Conservation (phyloP, 2,797 vertebrate genomes). For the Urophycis tenuis region DNA sequence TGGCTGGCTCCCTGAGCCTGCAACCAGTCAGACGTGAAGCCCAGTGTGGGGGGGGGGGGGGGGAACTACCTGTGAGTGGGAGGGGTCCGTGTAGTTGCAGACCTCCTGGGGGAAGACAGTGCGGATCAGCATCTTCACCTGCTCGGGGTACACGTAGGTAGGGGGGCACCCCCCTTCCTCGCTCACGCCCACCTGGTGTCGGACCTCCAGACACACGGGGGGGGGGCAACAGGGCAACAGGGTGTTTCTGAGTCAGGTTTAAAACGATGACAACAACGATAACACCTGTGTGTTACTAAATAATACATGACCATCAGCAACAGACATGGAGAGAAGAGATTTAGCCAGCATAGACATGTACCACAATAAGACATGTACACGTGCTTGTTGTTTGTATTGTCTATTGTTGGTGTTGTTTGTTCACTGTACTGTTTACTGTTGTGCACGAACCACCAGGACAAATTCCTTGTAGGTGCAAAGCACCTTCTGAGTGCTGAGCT, state of each 20-base stretch:
- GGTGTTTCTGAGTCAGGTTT: background rate
- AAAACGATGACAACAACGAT: too few relatives aligned
- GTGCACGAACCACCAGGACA: too few relatives aligned
- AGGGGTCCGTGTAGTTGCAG: conserved; percentile 61
- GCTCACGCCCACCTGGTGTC: conserved; percentile 49
- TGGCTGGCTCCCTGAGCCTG: background rate
- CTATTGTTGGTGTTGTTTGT: too few relatives aligned
- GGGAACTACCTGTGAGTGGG: conserved; percentile 53
- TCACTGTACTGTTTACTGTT: too few relatives aligned
- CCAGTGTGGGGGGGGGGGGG: background rate
- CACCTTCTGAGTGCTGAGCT: too few relatives aligned
- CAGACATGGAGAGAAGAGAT: background rate
- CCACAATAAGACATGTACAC: too few relatives aligned
- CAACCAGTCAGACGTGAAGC: background rate
- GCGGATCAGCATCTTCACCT: conserved; percentile 64
- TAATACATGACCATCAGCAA: background rate
- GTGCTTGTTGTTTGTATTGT: too few relatives aligned
- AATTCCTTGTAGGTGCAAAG: too few relatives aligned
- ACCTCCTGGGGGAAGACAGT: conserved; percentile 57
- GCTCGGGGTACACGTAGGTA: conserved; percentile 65
- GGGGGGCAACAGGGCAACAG: background rate
- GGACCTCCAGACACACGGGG: conserved; percentile 42
- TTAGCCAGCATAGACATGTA: background rate
- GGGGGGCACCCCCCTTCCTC: conserved; percentile 27
- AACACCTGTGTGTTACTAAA: background rate